Evolutionary conservation across 1,140 invertebrate genomes (phyloP), one percentile per base, ranked within the genome.

Genomic region (Elysia chlorotica): DNA sequence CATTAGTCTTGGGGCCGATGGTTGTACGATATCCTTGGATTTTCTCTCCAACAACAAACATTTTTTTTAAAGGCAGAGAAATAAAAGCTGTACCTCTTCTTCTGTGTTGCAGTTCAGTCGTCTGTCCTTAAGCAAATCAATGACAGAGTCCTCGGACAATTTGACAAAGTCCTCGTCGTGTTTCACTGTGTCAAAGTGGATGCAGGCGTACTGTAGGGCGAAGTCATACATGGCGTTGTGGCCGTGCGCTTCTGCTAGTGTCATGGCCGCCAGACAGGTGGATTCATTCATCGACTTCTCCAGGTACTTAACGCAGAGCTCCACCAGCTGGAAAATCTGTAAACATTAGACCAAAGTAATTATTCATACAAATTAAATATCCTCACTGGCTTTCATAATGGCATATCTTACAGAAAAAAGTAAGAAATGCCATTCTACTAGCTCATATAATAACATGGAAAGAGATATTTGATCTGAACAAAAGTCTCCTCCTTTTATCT

Each of bases 221-320:
- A 80, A 83, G 53, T 81, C 68, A 63, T 83, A 85, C 53, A 85
- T 73, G 21, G 76, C 71, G 48, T 71, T 74, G 56, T 84, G 82
- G 35, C 74, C 82, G 78, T 82, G 81, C 6, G 76, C 74, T 70
- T 85, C 82, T 2, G 81, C 82, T 25, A 85, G 74, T 3, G 79
- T 83, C 41, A 83, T 73, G 10, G 81, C 82, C 25, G 81, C 79
- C 2, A 85, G 73, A 74, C 84, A 85, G 41, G 82, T 85, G 21
- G 67, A 67, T 33, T 83, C 82, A 38, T 79, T 83, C 79, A 84
- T 83, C 28, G 80, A 81, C 59, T 82, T 76, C 63, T 81, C 68
- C 36, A 85, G 81, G 73, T 81, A 84, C 38, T 81, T 75, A 3
- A 84, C 81, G 75, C 82, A 84, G 14, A 84, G 69, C 69, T 83